phyloP scores from a whole-genome alignment of 2,888 invertebrate species.

The Volucella inflata region DNA sequence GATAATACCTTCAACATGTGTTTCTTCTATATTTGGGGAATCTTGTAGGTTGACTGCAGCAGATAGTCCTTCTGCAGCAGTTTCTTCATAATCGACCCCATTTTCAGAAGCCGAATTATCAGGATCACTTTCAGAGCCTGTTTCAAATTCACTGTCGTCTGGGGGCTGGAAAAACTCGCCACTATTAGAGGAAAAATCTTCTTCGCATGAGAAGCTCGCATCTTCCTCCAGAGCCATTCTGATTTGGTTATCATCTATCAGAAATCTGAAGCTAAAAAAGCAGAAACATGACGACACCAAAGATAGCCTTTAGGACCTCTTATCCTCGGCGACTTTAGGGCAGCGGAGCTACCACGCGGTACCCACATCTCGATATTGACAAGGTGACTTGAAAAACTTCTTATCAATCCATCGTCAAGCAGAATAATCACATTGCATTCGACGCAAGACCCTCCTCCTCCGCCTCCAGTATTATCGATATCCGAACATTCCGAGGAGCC shows the following conservation, averaged over 20 bases:
- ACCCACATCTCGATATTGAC: too few relatives aligned
- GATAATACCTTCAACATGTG: conserved; percentile 7
- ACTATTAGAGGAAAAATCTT: conserved; percentile 9
- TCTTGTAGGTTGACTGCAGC: conserved; percentile 1
- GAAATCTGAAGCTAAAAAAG: not conserved
- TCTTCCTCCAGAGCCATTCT: conserved; percentile 8
- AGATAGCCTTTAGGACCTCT: too few relatives aligned
- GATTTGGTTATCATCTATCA: conserved; percentile 3
- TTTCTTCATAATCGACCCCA: not conserved
- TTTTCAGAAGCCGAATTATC: conserved; percentile 9
- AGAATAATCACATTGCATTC: too few relatives aligned
- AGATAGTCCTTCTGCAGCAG: not conserved
- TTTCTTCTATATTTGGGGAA: not conserved
- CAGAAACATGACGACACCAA: too few relatives aligned
- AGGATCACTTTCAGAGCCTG: conserved; percentile 7
- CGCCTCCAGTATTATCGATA: too few relatives aligned
- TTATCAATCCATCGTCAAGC: too few relatives aligned
- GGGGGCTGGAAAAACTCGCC: not conserved
- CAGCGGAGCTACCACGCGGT: too few relatives aligned
- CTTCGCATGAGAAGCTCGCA: not conserved
- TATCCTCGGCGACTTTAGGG: too few relatives aligned
- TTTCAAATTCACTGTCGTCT: not conserved
- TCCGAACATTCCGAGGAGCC: too few relatives aligned
- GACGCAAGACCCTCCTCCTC: too few relatives aligned
- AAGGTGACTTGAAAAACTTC: too few relatives aligned